Evolutionary conservation across 2,888 invertebrate species (phyloP), one percentile per base, ranked within the genome.

Genomic region (Graphium colonna): DNA sequence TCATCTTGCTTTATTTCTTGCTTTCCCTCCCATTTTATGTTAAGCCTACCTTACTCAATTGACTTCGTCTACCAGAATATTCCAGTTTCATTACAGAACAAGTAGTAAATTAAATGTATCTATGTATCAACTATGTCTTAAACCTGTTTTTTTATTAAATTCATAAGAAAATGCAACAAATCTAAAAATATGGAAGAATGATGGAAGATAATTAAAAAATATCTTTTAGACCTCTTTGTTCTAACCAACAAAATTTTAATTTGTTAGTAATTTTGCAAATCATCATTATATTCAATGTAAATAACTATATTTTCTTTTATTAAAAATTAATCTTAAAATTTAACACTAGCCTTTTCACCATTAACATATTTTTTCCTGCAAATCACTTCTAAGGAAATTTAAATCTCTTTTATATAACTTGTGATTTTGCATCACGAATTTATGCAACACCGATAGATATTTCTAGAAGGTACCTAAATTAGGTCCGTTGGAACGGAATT

Each of bases 401-500:
- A n/a, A n/a, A n/a, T n/a, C n/a, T n/a, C n/a, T n/a, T n/a, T n/a
- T n/a, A n/a, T n/a, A n/a, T n/a, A n/a, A n/a, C n/a, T n/a, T n/a
- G n/a, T n/a, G n/a, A n/a, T n/a, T n/a, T n/a, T n/a, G n/a, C n/a
- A n/a, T n/a, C n/a, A n/a, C n/a, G n/a, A n/a, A n/a, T n/a, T n/a
- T n/a, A 8, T 31, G 31, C 31, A 31, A 9, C 16, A 40, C 16
- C 15, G 1, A 4, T 40, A 31, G 33, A 33, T 45, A 33, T 33
- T 16, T 33, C 12, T 9, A 39, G 21, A 50, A 38, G 43, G 33
- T 33, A 31, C 42, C 42, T 48, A 48, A 38, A 42, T 48, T 43
- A 48, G 28, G 26, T 48, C 12, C 39, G 43, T 44, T 28, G 33
- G 40, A 44, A 39, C 21, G 53, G 53, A 53, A 53, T 53, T 53